Evolutionary conservation across 2,797 vertebrate species (phyloP).

Genomic region (Denticeps clupeoides): DNA sequence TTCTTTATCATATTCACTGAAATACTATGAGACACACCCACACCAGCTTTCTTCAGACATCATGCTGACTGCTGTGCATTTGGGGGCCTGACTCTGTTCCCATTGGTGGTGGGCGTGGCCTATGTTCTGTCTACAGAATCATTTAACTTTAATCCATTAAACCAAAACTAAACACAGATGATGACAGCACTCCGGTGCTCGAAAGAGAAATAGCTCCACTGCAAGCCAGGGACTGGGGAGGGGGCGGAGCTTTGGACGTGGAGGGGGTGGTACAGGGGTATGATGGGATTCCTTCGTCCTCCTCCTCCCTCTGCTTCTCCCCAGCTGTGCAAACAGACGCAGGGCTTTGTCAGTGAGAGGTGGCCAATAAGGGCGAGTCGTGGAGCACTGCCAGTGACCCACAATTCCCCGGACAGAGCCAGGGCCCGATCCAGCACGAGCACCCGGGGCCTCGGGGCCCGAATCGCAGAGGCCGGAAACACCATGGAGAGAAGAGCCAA

Average conservation of each 20-base stretch:
- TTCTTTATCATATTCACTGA: too few species aligned
- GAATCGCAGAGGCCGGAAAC: neutral
- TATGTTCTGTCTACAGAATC: too few species aligned
- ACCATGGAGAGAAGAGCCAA: neutral
- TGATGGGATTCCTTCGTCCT: slow-evolving; percentile 7
- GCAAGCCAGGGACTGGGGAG: too few species aligned
- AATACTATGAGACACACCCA: too few species aligned
- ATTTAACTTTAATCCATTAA: too few species aligned
- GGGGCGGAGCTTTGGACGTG: slow-evolving; percentile 8
- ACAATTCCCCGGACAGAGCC: slow-evolving; percentile 5
- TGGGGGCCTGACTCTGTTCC: too few species aligned
- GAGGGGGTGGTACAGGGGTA: neutral
- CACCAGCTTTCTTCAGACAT: too few species aligned
- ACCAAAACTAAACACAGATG: too few species aligned
- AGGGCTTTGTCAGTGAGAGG: slow-evolving; percentile 29
- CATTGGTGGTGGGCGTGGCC: too few species aligned
- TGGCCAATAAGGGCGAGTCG: slow-evolving; percentile 38
- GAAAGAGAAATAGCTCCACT: too few species aligned
- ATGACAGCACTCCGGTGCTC: too few species aligned
- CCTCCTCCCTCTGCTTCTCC: slow-evolving; percentile 22
- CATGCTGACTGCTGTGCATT: too few species aligned
- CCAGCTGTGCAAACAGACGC: slow-evolving; percentile 59
- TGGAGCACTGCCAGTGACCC: slow-evolving; percentile 30
- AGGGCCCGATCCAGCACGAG: neutral
- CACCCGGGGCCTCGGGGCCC: neutral